Evolutionary conservation across 2,113 vertebrate genomes (phyloP).

Genomic region (Sciurus niger): DNA sequence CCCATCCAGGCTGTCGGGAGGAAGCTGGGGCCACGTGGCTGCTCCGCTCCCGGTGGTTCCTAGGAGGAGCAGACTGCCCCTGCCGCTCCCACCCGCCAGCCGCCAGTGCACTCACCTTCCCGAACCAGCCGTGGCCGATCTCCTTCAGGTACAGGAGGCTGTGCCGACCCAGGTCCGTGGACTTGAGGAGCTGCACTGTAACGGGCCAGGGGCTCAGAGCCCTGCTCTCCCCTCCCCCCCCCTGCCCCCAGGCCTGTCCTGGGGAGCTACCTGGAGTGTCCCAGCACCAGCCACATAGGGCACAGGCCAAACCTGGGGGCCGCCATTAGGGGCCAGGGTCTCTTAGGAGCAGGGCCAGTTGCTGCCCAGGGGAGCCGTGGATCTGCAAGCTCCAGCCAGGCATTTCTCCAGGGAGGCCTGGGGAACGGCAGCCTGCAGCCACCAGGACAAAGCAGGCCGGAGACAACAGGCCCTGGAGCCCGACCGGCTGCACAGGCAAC

Average conservation of each 20-base stretch:
- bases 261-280: neutral
- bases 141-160: slow-evolving; percentile 97
- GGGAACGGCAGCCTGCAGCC: neutral
- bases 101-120: slow-evolving; percentile 90
- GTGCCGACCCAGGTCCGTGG: slow-evolving; percentile 93
- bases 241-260: neutral
- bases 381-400: rapidly evolving
- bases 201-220: neutral
- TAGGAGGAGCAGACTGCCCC: neutral
- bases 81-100: neutral
- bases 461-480: neutral
- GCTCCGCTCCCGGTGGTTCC: neutral
- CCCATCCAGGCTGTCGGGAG: rapidly evolving
- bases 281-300: neutral
- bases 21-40: neutral
- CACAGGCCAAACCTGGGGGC: neutral
- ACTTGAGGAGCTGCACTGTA: slow-evolving; percentile 94
- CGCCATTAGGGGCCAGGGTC: neutral
- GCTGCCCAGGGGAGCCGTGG: neutral
- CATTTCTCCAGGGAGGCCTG: neutral
- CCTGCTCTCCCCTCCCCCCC: rapidly evolving
- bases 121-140: slow-evolving; percentile 97
- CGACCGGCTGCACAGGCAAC: neutral
- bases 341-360: neutral
- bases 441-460: neutral